Base-by-base conservation (phyloP, 2,113 vertebrate genomes). In the Cryptotis parvus region DNA sequence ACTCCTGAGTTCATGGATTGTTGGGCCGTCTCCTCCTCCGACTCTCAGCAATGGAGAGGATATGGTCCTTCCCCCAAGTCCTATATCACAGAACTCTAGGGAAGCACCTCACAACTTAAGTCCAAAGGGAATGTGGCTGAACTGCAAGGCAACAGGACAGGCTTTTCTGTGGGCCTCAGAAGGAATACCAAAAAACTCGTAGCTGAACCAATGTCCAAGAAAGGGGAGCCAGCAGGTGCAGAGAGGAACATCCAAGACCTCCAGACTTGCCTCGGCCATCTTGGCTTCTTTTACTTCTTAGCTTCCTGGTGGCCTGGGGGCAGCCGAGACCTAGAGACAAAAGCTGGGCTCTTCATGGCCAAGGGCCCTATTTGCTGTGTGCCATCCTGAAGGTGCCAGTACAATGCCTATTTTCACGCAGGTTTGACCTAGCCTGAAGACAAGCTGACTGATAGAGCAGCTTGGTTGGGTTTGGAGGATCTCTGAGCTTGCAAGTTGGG, bases 151-250 rank as follows among this genome's bases (percentile, higher is more conserved):
- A 55, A 86, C 29, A 49, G 86, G 69, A 39, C 72, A 84, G 69
- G 12, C n/a, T 91, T 90, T 96, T 94, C 91, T 94, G 69, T 81
- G 84, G 84, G 90, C 74, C 78, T 94, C 87, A 90, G 70, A 66
- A 31, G 29, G 35, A 84, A 65, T 6, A 80, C 16, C 45, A 81
- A 94, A 92, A 82, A 20, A 39, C 63, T 49, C 78, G 9, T 79
- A 89, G 81, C 55, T 72, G 35, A 94, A 35, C 61, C 84, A 45
- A 37, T 29, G 22, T 65, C 43, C 33, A 70, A 74, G 68, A 45
- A n/a, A 8, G 6, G 49, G 55, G 63, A 87, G 81, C 93, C 92
- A 79, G 92, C 94, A 91, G 77, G 73, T 66, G 72, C 79, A 10
- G 1, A 52, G 9, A 1, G 68, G 39, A 73, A 22, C 49, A 9